Evolutionary conservation across 2,888 invertebrate species (phyloP).

Genomic region (Catotricha subobsoleta): DNA sequence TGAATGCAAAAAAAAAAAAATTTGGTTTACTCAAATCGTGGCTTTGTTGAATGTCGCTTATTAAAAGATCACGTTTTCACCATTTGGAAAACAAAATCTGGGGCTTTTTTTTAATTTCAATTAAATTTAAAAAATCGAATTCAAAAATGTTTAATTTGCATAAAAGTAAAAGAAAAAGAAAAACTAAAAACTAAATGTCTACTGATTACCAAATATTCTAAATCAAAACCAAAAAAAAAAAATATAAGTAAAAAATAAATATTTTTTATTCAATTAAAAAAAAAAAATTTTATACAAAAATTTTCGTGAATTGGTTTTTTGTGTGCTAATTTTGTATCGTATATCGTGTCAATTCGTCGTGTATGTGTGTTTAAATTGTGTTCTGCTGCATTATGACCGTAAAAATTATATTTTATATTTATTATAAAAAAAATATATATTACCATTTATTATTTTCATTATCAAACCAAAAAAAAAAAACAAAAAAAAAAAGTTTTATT

Average conservation of each 20-base stretch:
- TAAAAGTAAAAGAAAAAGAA: background rate
- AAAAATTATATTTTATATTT: conserved; percentile 10
- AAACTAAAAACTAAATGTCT: too few species aligned
- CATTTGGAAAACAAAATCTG: too few species aligned
- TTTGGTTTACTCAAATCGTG: too few species aligned
- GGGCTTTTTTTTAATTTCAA: too few species aligned
- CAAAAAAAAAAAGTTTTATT: background rate
- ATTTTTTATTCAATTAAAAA: background rate
- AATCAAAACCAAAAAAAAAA: too few species aligned
- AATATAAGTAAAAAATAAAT: background rate
- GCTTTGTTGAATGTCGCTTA: too few species aligned
- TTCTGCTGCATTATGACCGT: conserved; percentile 14
- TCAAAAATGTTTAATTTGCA: too few species aligned
- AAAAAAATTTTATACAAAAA: conserved; percentile 7
- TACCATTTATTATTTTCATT: background rate
- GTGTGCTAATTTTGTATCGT: conserved; percentile 27
- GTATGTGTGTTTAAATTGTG: conserved; percentile 22
- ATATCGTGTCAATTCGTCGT: conserved; percentile 21
- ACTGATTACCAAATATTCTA: too few species aligned
- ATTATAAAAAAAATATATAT: background rate
- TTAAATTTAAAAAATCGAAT: too few species aligned
- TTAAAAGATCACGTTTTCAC: too few species aligned
- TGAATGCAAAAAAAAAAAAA: too few species aligned
- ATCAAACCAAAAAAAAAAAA: background rate
- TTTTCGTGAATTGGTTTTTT: conserved; percentile 27